Base-by-base conservation (phyloP, 2,888 invertebrate species). In the Dione juno region DNA sequence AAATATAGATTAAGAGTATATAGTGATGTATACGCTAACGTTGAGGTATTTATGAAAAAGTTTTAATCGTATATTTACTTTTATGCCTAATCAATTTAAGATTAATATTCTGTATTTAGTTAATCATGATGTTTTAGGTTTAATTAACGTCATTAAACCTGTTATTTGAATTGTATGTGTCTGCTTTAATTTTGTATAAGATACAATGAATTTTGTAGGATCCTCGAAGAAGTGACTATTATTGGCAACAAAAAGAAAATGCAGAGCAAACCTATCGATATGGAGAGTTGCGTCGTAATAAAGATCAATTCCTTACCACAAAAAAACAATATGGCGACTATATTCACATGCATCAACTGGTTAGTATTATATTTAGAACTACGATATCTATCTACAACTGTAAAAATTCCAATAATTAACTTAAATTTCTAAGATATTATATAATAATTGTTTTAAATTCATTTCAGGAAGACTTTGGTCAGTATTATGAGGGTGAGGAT, bases 21-120 rank as follows among this genome's bases (percentile, higher is more conserved):
- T 77, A 90, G 92, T 72, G 92, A 92, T 53, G 81, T 92, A 0
- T 92, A 90, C 71, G 92, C 92, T 3, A 89, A 90, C 77, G 83
- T 89, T 41, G 92, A 93, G 86, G 92, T 91, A 74, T 69, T 50
- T 59, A 19, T 28, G 28, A 28, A 28, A n/a, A n/a, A n/a, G n/a
- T n/a, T n/a, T n/a, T n/a, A n/a, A n/a, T n/a, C n/a, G n/a, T n/a
- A n/a, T n/a, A n/a, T n/a, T n/a, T n/a, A n/a, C n/a, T n/a, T n/a
- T n/a, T n/a, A n/a, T 28, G 28, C 28, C 28, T 28, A 3, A 28
- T 28, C 28, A 28, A n/a, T 5, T 2, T 28, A 28, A 28, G 28
- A 28, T 28, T 28, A 28, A 28, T 3, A 5, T 10, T 50, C 3
- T 11, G 11, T 21, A 16, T 48, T 10, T 19, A 11, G n/a, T 19